Percentiles rank a stretch among this genome's conserved stretches.
These are phyloP conservation scores for Cyclopterus lumpus DNA, from an alignment of 2,797 vertebrate genomes.

Conservation along the genomic window DNA sequence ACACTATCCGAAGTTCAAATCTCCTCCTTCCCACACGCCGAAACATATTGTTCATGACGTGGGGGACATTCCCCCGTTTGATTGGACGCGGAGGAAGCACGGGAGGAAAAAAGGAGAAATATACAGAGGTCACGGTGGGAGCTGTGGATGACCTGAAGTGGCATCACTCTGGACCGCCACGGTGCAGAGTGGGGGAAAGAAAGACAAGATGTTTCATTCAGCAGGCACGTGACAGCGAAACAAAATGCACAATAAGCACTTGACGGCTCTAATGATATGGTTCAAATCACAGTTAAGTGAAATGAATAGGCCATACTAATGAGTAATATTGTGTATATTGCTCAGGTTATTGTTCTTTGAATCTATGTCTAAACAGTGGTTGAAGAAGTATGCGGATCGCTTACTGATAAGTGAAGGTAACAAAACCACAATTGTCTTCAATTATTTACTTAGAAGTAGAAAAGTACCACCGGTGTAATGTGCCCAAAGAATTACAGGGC, in stretches of 20 bases:
- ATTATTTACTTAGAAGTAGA: not conserved
- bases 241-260: not conserved
- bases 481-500: not conserved
- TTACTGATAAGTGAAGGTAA: not conserved
- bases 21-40: slow-evolving; percentile 47
- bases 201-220: not conserved
- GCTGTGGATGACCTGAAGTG: not conserved
- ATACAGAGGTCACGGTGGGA: no score
- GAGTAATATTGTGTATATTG: not conserved
- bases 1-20: slow-evolving; percentile 66
- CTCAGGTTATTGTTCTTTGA: not conserved
- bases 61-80: not conserved
- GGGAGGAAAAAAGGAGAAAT: not conserved
- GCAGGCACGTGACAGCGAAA: not conserved
- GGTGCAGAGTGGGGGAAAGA: not conserved
- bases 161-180: not conserved
- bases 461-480: not conserved
- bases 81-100: slow-evolving; percentile 52
- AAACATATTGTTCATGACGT: slow-evolving; percentile 40
- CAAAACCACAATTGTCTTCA: not conserved
- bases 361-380: not conserved
- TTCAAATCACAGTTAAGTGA: not conserved
- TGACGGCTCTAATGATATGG: not conserved
- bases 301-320: not conserved
- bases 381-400: not conserved